These are phyloP conservation scores for Malaclemys terrapin DNA, from an alignment of 2,113 vertebrate genomes.

Conservation along the genomic window DNA sequence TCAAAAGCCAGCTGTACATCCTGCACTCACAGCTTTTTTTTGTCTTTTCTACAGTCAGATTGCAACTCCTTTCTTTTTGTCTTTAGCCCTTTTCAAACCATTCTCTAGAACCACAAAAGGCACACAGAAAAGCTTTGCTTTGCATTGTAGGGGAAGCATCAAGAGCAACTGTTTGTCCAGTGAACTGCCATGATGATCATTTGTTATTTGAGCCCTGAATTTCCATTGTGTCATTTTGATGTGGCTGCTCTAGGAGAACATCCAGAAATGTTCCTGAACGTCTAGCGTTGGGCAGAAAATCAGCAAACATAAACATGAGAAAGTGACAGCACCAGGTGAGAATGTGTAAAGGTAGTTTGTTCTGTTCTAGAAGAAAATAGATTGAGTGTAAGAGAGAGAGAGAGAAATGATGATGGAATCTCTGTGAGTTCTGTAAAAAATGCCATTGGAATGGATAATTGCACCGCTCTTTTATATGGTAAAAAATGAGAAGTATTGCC, in stretches of 20 bases:
- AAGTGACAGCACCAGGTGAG: not conserved
- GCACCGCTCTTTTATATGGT: too few species aligned
- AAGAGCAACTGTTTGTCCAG: not conserved
- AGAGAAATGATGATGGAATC: too few species aligned
- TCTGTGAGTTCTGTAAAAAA: too few species aligned
- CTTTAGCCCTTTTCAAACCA: not conserved
- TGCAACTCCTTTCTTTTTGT: not conserved
- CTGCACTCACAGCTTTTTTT: not conserved
- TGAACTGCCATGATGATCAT: not conserved
- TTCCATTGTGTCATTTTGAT: not conserved
- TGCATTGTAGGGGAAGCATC: not conserved
- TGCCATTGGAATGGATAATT: too few species aligned
- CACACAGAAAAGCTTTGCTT: not conserved
- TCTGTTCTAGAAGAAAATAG: not conserved
- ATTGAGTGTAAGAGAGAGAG: not conserved
- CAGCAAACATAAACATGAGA: not conserved
- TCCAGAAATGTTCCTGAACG: not conserved
- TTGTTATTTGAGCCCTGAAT: not conserved
- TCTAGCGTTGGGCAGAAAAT: not conserved
- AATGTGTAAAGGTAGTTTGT: not conserved
- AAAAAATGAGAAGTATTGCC: too few species aligned
- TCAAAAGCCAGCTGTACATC: not conserved
- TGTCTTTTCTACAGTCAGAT: not conserved
- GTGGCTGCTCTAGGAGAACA: fast-evolving
- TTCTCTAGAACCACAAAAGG: not conserved